Percentiles rank a stretch among this genome's conserved stretches.
Evolutionary conservation across 2,888 invertebrate genomes (phyloP).

Genomic region (Drosophila putrida): DNA sequence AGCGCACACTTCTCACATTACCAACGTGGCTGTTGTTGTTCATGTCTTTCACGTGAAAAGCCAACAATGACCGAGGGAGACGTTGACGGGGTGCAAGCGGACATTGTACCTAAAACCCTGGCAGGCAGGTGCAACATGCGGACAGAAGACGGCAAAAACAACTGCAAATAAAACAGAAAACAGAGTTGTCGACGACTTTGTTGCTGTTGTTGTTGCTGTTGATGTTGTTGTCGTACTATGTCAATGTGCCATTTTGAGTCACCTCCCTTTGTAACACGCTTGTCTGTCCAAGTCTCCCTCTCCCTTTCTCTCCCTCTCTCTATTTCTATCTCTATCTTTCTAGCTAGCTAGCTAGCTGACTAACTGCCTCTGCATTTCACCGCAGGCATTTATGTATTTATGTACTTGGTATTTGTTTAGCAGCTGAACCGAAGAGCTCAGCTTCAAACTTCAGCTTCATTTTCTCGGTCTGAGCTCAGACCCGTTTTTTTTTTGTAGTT

Average conservation of each 20-base stretch:
- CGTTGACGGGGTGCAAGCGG: constrained; percentile 11
- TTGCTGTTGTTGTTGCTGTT: constrained; percentile 5
- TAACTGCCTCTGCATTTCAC: constrained; percentile 56
- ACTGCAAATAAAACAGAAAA: constrained; percentile 26
- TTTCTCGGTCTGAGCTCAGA: constrained; percentile 14
- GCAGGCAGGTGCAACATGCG: constrained; percentile 79
- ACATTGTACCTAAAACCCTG: constrained; percentile 28
- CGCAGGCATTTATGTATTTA: constrained; percentile 54
- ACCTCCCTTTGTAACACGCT: constrained; percentile 15
- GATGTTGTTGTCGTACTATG: constrained; percentile 46
- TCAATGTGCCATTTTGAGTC: constrained; percentile 61
- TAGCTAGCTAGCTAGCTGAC: constrained; percentile 14
- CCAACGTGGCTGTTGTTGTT: constrained; percentile 46
- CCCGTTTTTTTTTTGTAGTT: constrained; percentile 29
- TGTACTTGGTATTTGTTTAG: constrained; percentile 62
- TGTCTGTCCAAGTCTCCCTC: constrained; percentile 2
- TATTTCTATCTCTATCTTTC: constrained; percentile 22
- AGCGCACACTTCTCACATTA: constrained; percentile 65
- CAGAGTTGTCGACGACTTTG: constrained; percentile 33
- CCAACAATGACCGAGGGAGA: constrained; percentile 31
- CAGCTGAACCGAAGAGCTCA: constrained; percentile 44
- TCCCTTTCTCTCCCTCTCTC: constrained; percentile 6
- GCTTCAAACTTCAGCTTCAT: constrained; percentile 18
- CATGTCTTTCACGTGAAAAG: constrained; percentile 66
- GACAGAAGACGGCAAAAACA: constrained; percentile 4